Evolutionary conservation across 2,888 invertebrate species (phyloP), one percentile per base, ranked within the genome.

Genomic region (Lepeophtheirus nordmannii): DNA sequence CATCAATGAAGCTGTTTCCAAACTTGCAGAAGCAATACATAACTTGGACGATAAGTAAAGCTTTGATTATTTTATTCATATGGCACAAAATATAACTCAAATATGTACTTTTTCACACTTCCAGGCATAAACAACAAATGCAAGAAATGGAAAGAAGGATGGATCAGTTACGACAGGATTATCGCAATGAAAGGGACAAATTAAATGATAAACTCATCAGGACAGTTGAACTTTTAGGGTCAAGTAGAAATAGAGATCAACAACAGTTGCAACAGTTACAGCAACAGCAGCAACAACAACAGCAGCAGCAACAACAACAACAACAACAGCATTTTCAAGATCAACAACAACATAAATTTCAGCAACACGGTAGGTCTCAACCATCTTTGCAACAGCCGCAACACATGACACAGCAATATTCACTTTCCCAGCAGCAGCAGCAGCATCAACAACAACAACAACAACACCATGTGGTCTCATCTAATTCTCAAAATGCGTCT

Each of bases 81-180:
- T 14, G 2, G 30, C 7, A 30, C 30, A 30, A 30, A 30, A 30
- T 30, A 30, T 7, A 5, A 30, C 2, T 30, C 2, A 5, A 30
- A 5, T 30, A 30, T 30, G 30, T 30, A 30, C 30, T 30, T 30
- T 30, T 30, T 30, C 30, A 5, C 3, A 2, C 2, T 30, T 30
- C 30, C 40, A 62, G 62, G 11, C 62, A 62, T 62, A 62, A 62
- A 23, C 38, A 39, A 23, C 62, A 62, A 62, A 62, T 62, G 39
- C 41, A 39, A 23, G 62, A 62, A 41, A 37, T 62, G 11, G 20
- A 20, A 40, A 17, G 30, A 20, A n/a, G 62, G 9, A 62, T 62
- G 62, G 62, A 62, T 14, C 20, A 37, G 39, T 39, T 62, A 37
- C 39, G 20, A 14, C 62, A 39, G n/a, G 62, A 62, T 20, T 62